phyloP scores from a whole-genome alignment of 1,140 invertebrate species.

The Aphaenogaster rudis region DNA sequence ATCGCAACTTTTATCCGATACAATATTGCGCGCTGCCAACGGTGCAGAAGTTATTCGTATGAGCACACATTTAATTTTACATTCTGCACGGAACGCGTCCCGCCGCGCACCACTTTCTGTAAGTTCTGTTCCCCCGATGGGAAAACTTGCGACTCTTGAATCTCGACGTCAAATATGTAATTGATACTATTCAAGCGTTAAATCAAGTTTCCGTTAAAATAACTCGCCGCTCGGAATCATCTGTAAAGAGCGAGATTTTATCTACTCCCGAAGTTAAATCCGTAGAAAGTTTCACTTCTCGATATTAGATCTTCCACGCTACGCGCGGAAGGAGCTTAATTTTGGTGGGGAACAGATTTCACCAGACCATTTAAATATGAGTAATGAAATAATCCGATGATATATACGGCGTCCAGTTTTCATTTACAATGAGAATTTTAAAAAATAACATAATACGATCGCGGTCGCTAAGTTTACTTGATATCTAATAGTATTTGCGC shows the following conservation, averaged over 20 bases:
- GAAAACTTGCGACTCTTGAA: constrained; percentile 10
- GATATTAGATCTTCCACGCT: neutral
- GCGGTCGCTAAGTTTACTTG: neutral
- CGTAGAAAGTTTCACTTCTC: constrained; percentile 32
- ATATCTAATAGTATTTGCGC: neutral
- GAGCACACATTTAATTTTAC: constrained; percentile 47
- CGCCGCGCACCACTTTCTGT: neutral
- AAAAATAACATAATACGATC: neutral
- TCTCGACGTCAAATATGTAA: constrained; percentile 22
- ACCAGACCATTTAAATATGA: neutral
- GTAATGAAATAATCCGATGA: neutral
- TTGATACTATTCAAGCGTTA: constrained; percentile 25
- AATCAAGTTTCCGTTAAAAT: constrained; percentile 31
- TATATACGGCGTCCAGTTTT: neutral
- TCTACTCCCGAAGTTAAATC: constrained; percentile 19
- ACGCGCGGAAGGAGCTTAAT: neutral
- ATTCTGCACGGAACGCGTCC: neutral
- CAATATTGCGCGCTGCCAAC: constrained; percentile 12
- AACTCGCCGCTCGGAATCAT: constrained; percentile 1
- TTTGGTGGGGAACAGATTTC: neutral
- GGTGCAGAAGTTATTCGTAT: constrained; percentile 48
- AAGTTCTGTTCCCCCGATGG: neutral
- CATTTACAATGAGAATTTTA: neutral
- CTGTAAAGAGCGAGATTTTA: constrained; percentile 29
- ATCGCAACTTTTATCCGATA: constrained; percentile 49